Base-by-base conservation (phyloP, 2,113 vertebrate genomes). In the Orthonyx spaldingii region DNA sequence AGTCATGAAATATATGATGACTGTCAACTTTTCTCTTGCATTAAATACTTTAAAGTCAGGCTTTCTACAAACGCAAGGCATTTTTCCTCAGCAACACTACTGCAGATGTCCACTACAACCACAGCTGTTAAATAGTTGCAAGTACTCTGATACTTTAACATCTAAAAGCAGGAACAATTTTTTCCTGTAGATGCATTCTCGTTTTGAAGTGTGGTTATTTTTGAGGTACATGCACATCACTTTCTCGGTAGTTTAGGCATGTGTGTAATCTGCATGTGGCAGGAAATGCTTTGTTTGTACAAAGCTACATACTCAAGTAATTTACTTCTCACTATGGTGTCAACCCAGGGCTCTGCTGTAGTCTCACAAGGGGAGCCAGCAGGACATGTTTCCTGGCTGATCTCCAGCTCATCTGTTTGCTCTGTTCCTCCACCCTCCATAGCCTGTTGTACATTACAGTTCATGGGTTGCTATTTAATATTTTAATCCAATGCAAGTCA, bases 361-460 rank as follows among this genome's bases (percentile, higher is more conserved):
- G 84, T 95, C 90, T 87, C 89, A 41, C 35, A 71, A 84, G 93
- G 71, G 88, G 30, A 93, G n/a, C 18, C 72, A 85, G 76, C 3
- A 86, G 90, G 79, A 93, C 50, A 13, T 8, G 57, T 59, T 94
- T 76, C 53, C 65, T 93, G 91, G 95, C 68, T 93, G 53, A 76
- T 64, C 35, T 89, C 84, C 91, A 96, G 82, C 32, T 96, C 93
- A 94, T 94, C 90, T 86, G 79, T 42, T 87, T 59, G 71, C 68
- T 84, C 74, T 76, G 22, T 16, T 90, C 65, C 64, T 76, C 87
- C 53, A 92, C 26, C 71, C 84, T 71, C 56, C 63, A 56, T 3
- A 37, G 55, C n/a, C 56, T 90, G 60, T 13, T 77, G 26, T 22
- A 89, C 3, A 3, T 83, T 72, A 79, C 16, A 76, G 44, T 3